phyloP scores from a whole-genome alignment of 2,113 vertebrate species.

The Poecile atricapillus region DNA sequence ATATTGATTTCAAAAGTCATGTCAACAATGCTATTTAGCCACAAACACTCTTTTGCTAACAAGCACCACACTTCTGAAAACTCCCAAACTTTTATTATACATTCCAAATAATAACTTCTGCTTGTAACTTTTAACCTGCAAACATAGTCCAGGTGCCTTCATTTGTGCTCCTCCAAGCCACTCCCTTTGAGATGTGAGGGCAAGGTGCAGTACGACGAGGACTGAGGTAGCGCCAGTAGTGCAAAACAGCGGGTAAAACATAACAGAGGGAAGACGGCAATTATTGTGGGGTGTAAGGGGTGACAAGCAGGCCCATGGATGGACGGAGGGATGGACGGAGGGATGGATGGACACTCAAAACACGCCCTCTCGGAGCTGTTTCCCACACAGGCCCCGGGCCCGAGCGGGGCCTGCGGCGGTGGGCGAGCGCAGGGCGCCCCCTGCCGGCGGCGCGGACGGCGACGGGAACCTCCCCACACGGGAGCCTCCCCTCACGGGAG shows the following conservation, averaged over 20 bases:
- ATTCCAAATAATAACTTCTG: not conserved
- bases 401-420: not conserved
- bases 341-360: not conserved
- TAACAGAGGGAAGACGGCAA: not conserved
- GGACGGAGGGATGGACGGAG: not conserved
- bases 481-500: not conserved
- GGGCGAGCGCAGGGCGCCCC: not conserved
- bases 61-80: not conserved
- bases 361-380: fast-evolving
- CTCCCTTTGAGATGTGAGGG: not conserved
- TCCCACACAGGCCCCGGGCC: not conserved
- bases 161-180: not conserved
- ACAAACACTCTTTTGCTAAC: not conserved
- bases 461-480: not conserved
- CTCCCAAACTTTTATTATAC: not conserved
- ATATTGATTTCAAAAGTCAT: not conserved
- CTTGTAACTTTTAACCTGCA: not conserved
- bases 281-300: not conserved
- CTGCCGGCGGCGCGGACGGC: not conserved
- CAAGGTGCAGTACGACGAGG: fast-evolving
- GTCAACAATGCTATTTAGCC: not conserved
- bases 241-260: not conserved
- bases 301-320: not conserved
- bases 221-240: fast-evolving
- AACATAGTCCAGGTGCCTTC: not conserved